Base-by-base conservation (phyloP, 2,113 vertebrate species). In the Tinamus guttatus region DNA sequence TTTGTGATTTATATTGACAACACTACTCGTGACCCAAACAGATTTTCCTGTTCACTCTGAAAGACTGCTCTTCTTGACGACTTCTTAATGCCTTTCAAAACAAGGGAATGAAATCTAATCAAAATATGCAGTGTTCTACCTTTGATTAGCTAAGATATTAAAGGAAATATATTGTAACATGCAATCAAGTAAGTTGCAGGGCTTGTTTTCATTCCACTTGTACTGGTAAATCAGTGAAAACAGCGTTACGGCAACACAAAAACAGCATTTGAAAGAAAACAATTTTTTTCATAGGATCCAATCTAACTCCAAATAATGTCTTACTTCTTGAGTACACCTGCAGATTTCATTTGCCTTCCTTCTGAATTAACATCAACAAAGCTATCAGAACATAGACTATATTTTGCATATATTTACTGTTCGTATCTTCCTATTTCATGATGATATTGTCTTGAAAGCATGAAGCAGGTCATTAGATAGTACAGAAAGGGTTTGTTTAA, bases 1-100 rank as follows among this genome's bases (percentile, higher is more conserved):
- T 82, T 87, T 70, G 58, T 95, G 74, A 95, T 77, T 94, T 80
- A 85, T 74, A 87, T 34, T 83, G 59, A 59, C 59, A 63, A 80
- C 87, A 45, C 13, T 59, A 76, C n/a, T 70, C 54, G 30, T 70
- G 64, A 69, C 63, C 85, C 38, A 91, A 77, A 60, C 49, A 92
- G 36, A 45, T 77, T 90, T 91, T 81, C 20, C 51, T 51, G n/a
- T 45, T 91, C 59, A 45, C 17, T 83, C 9, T 43, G 51, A 92
- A 94, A 95, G 65, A 85, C 10, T 52, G 24, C 32, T 82, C 4
- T 41, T 56, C 62, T 52, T 62, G 20, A 27, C 69, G 45, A 65
- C 75, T 94, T 95, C 64, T 73, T 80, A 36, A 34, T 71, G 21
- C 47, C 11, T 87, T 85, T 60, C 11, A 32, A 73, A 94, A 76